Evolutionary conservation across 2,888 invertebrate species (phyloP), one percentile per base, ranked within the genome.

Genomic region (Meteorus colon): DNA sequence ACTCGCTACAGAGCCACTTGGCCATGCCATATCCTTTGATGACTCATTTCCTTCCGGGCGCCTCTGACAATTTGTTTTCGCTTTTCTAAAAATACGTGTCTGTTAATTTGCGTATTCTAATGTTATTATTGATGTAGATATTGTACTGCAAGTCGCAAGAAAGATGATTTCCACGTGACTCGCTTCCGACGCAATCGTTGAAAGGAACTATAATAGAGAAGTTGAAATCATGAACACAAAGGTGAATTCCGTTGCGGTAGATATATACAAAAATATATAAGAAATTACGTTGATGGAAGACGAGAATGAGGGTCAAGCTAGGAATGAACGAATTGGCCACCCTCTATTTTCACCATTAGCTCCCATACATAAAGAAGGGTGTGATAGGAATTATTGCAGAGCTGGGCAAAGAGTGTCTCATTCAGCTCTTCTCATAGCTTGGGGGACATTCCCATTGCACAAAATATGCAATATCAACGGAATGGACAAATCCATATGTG

Each of bases 1-100:
- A 80, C 75, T 83, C 85, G 86, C 86, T 86, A 86, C 86, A 88
- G 87, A 79, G 82, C 81, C 82, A 83, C 81, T 81, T 84, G 82
- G 80, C 84, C 83, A 81, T 80, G 84, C 80, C 84, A 81, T 80
- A 82, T 84, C 83, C 84, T 84, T 82, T 83, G 80, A 79, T 51
- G 48, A 37, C 79, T 83, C 81, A 82, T 83, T 82, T 84, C 83
- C 81, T 83, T 81, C 77, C 83, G 80, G 79, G 81, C 81, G 79
- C 84, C 80, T 77, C 81, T 82, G 77, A 81, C 83, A 75, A 87
- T 83, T 83, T 83, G 85, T 84, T 85, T 85, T 80, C 84, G 85
- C 85, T 88, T 85, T 84, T 86, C 88, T 88, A 81, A n/a, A 72
- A 55, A 74, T 31, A 8, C 10, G 55, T 48, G 1, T 37, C 4